Evolutionary conservation across 1,140 invertebrate genomes (phyloP), one percentile per base, ranked within the genome.

Genomic region (Bombus huntii): DNA sequence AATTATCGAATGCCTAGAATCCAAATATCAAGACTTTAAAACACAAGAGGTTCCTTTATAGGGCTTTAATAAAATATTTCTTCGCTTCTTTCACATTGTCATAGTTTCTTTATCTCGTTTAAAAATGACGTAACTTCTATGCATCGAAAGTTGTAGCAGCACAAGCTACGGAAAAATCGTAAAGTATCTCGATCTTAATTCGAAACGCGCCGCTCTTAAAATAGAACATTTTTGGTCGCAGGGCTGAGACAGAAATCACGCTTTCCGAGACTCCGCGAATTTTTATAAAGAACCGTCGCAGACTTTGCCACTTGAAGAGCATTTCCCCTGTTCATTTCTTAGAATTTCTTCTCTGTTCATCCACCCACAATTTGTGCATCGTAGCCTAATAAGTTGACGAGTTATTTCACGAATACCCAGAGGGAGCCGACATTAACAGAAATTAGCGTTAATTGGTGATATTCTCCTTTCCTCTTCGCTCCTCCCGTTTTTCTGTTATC

Each of bases 391-490:
- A 85, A 75, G 79, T 81, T 81, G 84, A 85, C 44, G 79, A 81
- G 84, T 44, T 89, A 87, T 89, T 92, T 93, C 81, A 90, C 81
- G 86, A 92, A 88, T 83, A 57, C 44, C 39, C 81, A 88, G 90
- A 90, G 85, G 80, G 87, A 91, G 89, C 90, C 91, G 87, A 89
- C 90, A 95, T 94, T 94, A 94, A 92, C 89, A 89, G 89, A 92
- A 94, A 95, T 95, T 95, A 95, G 87, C 92, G 92, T 94, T 94
- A 95, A 94, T 95, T 95, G 93, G 83, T 91, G 90, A 13, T 53
- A 37, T 8, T 90, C 78, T 89, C 57, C 87, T 42, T 59, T 31
- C 74, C 59, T 74, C 74, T 65, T 79, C 71, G 70, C 73, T 68
- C 78, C 70, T 65, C 75, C 39, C 53, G 57, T 72, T 65, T 83